Base-by-base conservation (phyloP, 2,113 vertebrate species). In the Mirounga angustirostris region DNA sequence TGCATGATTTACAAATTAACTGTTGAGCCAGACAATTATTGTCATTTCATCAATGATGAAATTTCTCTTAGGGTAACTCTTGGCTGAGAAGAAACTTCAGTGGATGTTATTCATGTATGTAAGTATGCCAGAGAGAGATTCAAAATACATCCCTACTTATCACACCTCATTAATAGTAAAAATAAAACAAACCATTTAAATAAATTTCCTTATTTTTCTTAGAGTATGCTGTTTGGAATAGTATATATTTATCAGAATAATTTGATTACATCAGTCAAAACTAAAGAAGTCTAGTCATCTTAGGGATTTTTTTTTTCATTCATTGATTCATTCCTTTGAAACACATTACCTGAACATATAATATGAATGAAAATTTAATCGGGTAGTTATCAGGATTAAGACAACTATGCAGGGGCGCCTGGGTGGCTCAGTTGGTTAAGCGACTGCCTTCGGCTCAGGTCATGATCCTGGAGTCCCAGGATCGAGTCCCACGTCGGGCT, bases 51-150 rank as follows among this genome's bases (percentile, higher is more conserved):
- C 59, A 91, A 36, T 59, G 78, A 96, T 80, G 92, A 97, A 97
- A 97, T 98, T 94, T 98, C 28, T 97, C 95, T 96, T 94, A 96
- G 87, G 98, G 88, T 86, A 96, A 96, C 63, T 22, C 40, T 19
- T 96, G 91, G 40, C 63, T 98, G 54, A 81, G 93, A 93, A 54
- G 78, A 89, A 98, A 89, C 76, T 94, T 96, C 54, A 91, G 92
- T 85, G 46, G 83, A 74, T 98, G 61, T 80, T 90, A 94, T 90
- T 84, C 88, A 97, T 96, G 46, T 96, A 91, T 94, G 69, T 91
- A 97, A 95, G 18, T 94, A 88, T 93, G 95, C 83, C 97, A 93
- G 63, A 93, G 91, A 95, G 89, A 94, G 28, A 89, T 78, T 67
- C 59, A 93, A 50, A 84, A 63, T 52, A 61, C 30, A 78, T 85